Conservation (phyloP, 2,888 invertebrate species). For the Cephus spinipes region DNA sequence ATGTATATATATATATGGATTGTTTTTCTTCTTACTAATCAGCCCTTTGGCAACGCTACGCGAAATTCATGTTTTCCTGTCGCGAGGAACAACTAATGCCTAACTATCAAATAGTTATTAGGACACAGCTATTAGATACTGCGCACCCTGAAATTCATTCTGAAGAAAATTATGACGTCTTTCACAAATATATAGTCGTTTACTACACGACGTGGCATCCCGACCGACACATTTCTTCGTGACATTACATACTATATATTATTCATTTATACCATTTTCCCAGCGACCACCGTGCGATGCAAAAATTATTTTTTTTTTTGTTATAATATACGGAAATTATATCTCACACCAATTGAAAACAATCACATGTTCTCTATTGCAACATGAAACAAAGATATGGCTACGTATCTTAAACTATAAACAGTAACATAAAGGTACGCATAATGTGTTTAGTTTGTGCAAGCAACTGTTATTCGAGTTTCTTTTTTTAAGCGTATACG, state of each 20-base stretch:
- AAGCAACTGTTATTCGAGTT: conserved; percentile 33
- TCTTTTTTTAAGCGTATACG: conserved; percentile 6
- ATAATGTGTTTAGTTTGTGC: conserved; percentile 41
- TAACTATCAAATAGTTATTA: conserved; percentile 38
- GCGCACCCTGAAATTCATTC: conserved; percentile 42
- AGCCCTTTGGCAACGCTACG: conserved; percentile 58
- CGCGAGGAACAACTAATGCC: conserved; percentile 49
- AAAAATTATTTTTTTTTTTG: not conserved
- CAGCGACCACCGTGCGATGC: not conserved
- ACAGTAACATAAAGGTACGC: conserved; percentile 28
- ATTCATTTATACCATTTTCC: conserved; percentile 24
- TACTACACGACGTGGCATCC: not conserved
- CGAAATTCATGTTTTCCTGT: conserved; percentile 22
- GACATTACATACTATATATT: not conserved
- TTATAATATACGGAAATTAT: not conserved
- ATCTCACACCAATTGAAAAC: not conserved
- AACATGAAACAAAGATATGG: conserved; percentile 19
- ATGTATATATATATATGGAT: conserved; percentile 38
- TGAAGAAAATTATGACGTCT: conserved; percentile 16
- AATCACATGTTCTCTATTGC: conserved; percentile 11
- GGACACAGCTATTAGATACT: conserved; percentile 37
- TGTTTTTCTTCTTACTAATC: conserved; percentile 24
- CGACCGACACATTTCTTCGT: conserved; percentile 11
- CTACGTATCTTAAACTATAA: conserved; percentile 26
- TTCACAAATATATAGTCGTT: not conserved